phyloP scores from a whole-genome alignment of 2,797 vertebrate species.

The Anabacerthia variegaticeps region DNA sequence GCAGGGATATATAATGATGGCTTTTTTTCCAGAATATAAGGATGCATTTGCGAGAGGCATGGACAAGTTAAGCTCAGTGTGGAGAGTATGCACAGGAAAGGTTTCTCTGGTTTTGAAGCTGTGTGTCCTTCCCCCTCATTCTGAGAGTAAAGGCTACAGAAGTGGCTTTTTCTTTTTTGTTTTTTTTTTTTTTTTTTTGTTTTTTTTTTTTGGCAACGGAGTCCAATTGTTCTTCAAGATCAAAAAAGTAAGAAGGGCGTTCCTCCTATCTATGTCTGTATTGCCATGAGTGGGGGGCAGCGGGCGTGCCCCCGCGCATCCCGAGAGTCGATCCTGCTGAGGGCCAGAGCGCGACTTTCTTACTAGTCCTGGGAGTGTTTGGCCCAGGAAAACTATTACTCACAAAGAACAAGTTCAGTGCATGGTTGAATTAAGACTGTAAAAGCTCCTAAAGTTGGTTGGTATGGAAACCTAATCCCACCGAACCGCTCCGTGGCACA shows the following conservation, averaged over 20 bases:
- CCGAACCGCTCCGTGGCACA: constrained; percentile 69
- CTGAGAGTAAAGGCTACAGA: not conserved
- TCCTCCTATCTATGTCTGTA: not conserved
- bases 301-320: not conserved
- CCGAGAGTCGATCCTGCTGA: not conserved
- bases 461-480: constrained; percentile 79
- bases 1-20: no score
- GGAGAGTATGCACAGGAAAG: not conserved
- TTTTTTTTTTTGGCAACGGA: rapidly evolving
- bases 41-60: rapidly evolving
- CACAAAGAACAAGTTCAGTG: constrained; percentile 71
- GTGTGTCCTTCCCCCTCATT: not conserved
- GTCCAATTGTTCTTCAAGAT: not conserved
- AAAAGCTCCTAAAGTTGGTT: constrained; percentile 75
- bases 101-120: not conserved
- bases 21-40: not conserved
- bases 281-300: not conserved
- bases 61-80: not conserved
- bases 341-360: not conserved
- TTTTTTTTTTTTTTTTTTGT: no score
- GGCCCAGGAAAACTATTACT: constrained; percentile 63
- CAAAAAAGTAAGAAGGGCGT: not conserved
- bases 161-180: rapidly evolving
- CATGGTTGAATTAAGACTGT: constrained; percentile 74
- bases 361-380: constrained; percentile 13